Evolutionary conservation across 2,113 vertebrate genomes (phyloP).

Genomic region (Cromileptes altivelis): DNA sequence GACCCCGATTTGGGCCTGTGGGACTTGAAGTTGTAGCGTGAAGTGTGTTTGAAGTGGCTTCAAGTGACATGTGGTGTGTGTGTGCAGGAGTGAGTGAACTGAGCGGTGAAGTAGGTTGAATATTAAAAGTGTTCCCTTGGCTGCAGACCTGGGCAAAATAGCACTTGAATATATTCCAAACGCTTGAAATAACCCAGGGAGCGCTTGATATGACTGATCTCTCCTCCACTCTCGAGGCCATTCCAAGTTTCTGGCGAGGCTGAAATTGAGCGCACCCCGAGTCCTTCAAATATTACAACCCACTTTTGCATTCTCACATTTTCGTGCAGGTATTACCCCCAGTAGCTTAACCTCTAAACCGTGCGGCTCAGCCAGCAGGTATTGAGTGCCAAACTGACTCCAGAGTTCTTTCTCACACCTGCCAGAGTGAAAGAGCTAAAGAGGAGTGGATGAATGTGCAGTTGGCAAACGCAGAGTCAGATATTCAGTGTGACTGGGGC

Average conservation of each 20-base stretch:
- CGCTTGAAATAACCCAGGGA: constrained; percentile 64
- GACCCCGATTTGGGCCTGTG: constrained; percentile 68
- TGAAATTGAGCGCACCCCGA: constrained; percentile 53
- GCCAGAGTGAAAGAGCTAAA: constrained; percentile 36
- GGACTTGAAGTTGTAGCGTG: constrained; percentile 60
- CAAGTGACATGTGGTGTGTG: constrained; percentile 52
- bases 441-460: constrained; percentile 4
- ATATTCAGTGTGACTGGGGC: not conserved
- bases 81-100: constrained; percentile 26
- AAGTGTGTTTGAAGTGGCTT: constrained; percentile 71
- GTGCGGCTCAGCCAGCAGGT: constrained; percentile 37
- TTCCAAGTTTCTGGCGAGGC: constrained; percentile 41
- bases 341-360: constrained; percentile 61
- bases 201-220: constrained; percentile 45
- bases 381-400: constrained; percentile 51
- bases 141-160: constrained; percentile 68
- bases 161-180: constrained; percentile 71
- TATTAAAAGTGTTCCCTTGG: constrained; percentile 70
- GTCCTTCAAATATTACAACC: constrained; percentile 49
- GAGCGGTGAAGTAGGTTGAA: constrained; percentile 73
- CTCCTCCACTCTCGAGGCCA: constrained; percentile 47
- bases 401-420: constrained; percentile 33
- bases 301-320: constrained; percentile 51
- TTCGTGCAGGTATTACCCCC: constrained; percentile 46
- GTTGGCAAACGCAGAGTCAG: constrained; percentile 8